Evolutionary conservation across 2,888 invertebrate genomes (phyloP).

Genomic region (Xanthorhoe designata): DNA sequence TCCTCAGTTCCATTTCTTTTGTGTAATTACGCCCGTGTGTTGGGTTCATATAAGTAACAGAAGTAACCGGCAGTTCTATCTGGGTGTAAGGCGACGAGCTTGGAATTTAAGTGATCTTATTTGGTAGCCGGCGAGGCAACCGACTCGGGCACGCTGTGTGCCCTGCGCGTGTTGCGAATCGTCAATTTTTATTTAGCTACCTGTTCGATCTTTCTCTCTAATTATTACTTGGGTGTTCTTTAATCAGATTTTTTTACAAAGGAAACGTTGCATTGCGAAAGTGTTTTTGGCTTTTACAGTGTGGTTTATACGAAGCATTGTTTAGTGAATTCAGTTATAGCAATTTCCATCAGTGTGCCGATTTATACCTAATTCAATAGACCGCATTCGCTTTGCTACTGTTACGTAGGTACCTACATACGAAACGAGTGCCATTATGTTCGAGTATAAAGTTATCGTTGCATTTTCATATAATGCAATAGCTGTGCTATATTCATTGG

Average conservation of each 20-base stretch:
- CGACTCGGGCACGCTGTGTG: constrained; percentile 69
- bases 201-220: constrained; percentile 67
- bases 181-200: constrained; percentile 65
- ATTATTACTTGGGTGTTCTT: constrained; percentile 67
- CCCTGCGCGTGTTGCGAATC: constrained; percentile 72
- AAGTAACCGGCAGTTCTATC: constrained; percentile 74
- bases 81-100: constrained; percentile 72
- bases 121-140: constrained; percentile 68
- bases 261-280: constrained; percentile 12
- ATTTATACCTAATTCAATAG: constrained; percentile 6
- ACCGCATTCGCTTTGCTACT: constrained; percentile 4
- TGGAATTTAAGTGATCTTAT: constrained; percentile 83
- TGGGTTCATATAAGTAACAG: constrained; percentile 71
- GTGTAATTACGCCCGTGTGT: constrained; percentile 75
- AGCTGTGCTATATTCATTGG: constrained; percentile 20
- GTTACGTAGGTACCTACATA: background rate
- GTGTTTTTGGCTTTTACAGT: background rate
- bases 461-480: background rate
- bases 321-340: constrained; percentile 3
- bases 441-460: background rate
- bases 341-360: constrained; percentile 3
- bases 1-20: constrained; percentile 73
- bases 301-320: background rate
- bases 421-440: no score
- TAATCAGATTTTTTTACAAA: constrained; percentile 61